Evolutionary conservation across 1,140 invertebrate species (phyloP).

Genomic region (Steinernema khuongi): DNA sequence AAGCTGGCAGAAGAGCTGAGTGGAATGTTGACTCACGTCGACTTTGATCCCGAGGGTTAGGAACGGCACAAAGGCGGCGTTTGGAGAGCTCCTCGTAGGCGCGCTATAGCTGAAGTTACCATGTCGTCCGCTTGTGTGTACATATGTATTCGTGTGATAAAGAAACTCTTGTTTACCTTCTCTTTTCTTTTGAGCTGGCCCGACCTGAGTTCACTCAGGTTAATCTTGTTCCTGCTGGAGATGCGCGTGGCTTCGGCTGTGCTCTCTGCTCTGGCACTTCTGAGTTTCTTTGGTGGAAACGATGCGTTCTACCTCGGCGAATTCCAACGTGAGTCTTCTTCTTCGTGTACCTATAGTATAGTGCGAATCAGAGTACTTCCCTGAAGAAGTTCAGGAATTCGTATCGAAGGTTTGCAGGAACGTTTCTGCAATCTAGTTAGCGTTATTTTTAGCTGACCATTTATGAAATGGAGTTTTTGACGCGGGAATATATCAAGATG

Average conservation of each 20-base stretch:
- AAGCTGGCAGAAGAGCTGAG: slow-evolving; percentile 47
- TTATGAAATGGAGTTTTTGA: background rate
- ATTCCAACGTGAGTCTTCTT: background rate
- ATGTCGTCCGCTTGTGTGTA: background rate
- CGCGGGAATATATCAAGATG: background rate
- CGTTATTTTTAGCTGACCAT: background rate
- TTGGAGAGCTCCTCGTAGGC: background rate
- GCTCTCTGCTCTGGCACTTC: no score
- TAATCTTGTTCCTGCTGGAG: background rate
- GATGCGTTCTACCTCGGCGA: background rate
- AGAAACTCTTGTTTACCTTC: background rate
- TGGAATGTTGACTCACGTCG: slow-evolving; percentile 49
- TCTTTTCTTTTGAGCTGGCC: background rate
- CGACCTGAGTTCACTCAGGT: background rate
- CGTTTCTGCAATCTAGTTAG: background rate
- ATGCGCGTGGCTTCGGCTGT: background rate
- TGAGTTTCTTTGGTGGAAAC: background rate
- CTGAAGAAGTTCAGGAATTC: background rate
- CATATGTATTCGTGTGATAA: slow-evolving; percentile 4
- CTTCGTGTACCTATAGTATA: background rate
- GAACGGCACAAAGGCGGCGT: background rate
- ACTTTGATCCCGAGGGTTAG: slow-evolving; percentile 51
- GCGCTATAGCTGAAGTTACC: background rate
- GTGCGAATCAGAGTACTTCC: background rate
- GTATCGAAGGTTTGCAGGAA: background rate